Evolutionary conservation across 2,888 invertebrate genomes (phyloP), one percentile per base, ranked within the genome.

Genomic region (Synergus umbraculus): DNA sequence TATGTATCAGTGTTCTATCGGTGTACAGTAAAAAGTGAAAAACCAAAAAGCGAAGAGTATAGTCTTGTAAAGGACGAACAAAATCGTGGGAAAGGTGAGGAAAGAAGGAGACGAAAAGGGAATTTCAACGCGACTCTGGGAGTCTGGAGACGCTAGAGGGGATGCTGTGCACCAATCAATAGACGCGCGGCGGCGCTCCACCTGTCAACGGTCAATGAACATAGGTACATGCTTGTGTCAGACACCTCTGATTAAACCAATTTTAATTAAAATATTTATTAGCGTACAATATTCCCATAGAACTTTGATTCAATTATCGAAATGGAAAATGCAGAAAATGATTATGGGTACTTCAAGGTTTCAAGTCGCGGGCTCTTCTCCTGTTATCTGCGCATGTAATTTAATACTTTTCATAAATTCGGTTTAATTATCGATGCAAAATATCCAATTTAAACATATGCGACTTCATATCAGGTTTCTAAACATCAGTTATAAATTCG

Each of bases 121-220:
- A 44, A 22, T 49, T 79, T 49, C 65, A 49, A n/a, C 63, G 76
- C 65, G 78, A 29, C 49, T 65, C 22, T 78, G 76, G 63, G 76
- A 44, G 64, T 78, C 63, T 65, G 81, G 79, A 81, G 69, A 73
- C 82, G 60, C 49, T 78, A 78, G 79, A 83, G 85, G 83, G 84
- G 84, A 83, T 82, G 83, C 83, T 83, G 86, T 83, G 85, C 84
- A 85, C 87, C 88, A 89, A 89, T 89, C 89, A 88, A 89, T 89
- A 88, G 87, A 86, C 86, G 87, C 87, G 88, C 88, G 88, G 85
- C 87, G 88, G 87, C 88, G 88, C 89, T 86, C 85, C 87, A 87
- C 87, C 88, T 89, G 89, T 89, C 89, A 88, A 86, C 87, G 85
- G 82, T 83, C 78, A 76, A 87, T 86, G 86, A 87, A 86, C 85